A percentile compares a stretch with the other conserved stretches of the same genome.
Evolutionary conservation across 1,140 invertebrate genomes (phyloP).

Genomic region (Drosophila pectinifera): DNA sequence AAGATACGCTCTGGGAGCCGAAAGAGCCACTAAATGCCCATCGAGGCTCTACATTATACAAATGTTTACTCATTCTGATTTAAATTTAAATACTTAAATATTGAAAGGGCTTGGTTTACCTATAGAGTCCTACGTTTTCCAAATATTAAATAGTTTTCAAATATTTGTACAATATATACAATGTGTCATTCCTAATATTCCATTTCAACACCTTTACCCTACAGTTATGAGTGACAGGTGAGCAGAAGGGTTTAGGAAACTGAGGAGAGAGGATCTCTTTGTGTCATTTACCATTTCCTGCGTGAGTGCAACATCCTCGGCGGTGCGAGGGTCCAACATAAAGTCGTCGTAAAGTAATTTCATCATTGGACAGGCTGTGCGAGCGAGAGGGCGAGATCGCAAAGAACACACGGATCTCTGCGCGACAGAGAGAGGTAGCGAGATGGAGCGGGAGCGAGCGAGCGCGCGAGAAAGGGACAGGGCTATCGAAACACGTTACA

Average conservation of each 20-base stretch:
- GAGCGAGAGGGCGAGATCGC: conserved; percentile 36
- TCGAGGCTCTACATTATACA: too few relatives aligned
- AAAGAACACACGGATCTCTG: conserved; percentile 57
- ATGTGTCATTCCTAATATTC: background rate
- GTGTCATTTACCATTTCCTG: conserved; percentile 82
- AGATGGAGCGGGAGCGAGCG: conserved; percentile 26
- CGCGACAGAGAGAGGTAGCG: conserved; percentile 30
- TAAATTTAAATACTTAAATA: background rate
- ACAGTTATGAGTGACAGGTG: background rate
- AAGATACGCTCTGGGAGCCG: too few relatives aligned
- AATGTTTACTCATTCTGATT: too few relatives aligned
- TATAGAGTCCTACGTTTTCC: background rate
- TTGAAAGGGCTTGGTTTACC: background rate
- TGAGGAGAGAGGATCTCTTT: background rate
- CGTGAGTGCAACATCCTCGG: conserved; percentile 80
- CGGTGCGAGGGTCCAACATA: conserved; percentile 76
- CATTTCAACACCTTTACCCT: background rate
- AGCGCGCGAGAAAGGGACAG: conserved; percentile 24
- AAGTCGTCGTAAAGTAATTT: conserved; percentile 84
- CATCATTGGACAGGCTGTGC: conserved; percentile 72
- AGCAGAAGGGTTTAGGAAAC: conserved; percentile 5
- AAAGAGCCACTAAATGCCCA: background rate
- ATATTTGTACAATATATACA: background rate
- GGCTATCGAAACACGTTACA: conserved; percentile 70
- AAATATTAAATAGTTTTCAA: background rate